Evolutionary conservation across 2,113 vertebrate genomes (phyloP).

Genomic region (Papio anubis): DNA sequence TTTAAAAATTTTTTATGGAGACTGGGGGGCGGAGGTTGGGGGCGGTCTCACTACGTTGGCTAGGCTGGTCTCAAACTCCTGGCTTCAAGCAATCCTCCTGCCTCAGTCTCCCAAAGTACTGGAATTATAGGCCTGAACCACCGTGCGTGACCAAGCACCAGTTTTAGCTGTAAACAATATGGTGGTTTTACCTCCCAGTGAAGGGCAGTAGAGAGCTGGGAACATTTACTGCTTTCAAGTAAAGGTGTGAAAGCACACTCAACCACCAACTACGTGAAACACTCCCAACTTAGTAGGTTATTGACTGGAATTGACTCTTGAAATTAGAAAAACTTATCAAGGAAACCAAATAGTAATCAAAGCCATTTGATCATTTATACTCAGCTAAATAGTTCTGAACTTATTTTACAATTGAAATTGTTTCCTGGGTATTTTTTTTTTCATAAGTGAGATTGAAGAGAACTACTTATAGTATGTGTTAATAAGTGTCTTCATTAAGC

Average conservation of each 20-base stretch:
- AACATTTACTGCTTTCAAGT: neutral
- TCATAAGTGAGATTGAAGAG: neutral
- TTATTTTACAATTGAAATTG: neutral
- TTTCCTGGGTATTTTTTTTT: neutral
- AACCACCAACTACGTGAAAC: neutral
- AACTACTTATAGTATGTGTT: neutral
- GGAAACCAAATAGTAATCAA: neutral
- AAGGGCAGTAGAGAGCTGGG: neutral
- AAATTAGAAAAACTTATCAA: slow-evolving; percentile 12
- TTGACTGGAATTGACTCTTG: neutral
- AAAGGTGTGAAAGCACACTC: neutral
- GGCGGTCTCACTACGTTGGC: no score
- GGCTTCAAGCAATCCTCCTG: no score
- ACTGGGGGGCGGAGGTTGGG: no score
- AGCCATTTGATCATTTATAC: neutral
- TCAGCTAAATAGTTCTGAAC: neutral
- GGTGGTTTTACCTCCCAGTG: neutral
- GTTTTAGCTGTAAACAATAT: neutral
- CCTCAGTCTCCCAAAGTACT: no score
- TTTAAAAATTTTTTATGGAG: no score
- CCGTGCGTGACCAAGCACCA: no score
- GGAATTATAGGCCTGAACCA: no score
- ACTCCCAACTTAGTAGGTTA: neutral
- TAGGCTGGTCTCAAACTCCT: no score
- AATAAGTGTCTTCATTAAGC: neutral